These are phyloP conservation scores for Magallana nippona DNA, from an alignment of 2,888 invertebrate genomes.

Conservation along the genomic window DNA sequence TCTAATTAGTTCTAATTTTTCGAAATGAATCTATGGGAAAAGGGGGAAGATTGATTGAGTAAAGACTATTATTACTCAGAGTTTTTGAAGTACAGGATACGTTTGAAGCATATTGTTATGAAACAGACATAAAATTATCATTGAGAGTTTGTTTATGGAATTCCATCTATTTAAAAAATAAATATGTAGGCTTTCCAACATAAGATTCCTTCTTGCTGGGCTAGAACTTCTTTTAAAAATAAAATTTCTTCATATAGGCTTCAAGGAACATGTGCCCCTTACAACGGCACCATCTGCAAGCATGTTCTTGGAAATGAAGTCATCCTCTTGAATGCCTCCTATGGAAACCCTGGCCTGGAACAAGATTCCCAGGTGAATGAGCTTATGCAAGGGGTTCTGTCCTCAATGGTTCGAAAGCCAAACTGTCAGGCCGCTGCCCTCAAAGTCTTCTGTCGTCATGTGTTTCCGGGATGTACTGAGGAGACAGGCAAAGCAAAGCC, in stretches of 20 bases:
- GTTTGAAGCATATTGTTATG: neutral
- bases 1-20: slow-evolving; percentile 26
- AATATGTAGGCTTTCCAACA: neutral
- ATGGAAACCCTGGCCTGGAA: slow-evolving; percentile 51
- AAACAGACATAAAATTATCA: neutral
- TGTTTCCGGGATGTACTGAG: slow-evolving; percentile 91
- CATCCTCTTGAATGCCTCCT: slow-evolving; percentile 61
- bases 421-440: slow-evolving; percentile 92
- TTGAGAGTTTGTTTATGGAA: too few species aligned
- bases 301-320: slow-evolving; percentile 59
- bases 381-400: slow-evolving; percentile 62
- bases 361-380: slow-evolving; percentile 61
- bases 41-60: slow-evolving; percentile 10
- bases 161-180: neutral
- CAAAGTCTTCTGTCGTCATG: slow-evolving; percentile 93
- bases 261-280: slow-evolving; percentile 62
- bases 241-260: slow-evolving; percentile 56
- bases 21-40: neutral
- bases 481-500: slow-evolving; percentile 1
- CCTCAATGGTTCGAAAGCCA: slow-evolving; percentile 45
- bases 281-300: slow-evolving; percentile 70
- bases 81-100: neutral
- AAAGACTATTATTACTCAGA: neutral
- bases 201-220: too few species aligned
- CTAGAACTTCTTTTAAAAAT: too few species aligned